These are phyloP conservation scores for Datnioides undecimradiatus DNA, from an alignment of 2,113 vertebrate species.

Conservation along the genomic window DNA sequence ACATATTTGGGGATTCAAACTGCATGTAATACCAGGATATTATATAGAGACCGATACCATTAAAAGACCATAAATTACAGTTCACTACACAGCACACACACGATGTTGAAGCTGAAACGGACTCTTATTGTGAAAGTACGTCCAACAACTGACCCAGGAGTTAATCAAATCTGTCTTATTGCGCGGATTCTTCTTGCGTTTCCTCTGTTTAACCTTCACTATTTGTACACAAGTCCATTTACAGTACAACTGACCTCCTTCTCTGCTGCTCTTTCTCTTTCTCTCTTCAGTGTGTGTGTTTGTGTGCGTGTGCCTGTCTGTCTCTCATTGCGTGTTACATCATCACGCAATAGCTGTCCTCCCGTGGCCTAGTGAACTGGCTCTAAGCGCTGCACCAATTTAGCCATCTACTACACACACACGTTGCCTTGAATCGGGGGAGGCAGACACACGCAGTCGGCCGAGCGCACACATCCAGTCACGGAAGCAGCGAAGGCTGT, in stretches of 20 bases:
- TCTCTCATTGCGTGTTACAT: slow-evolving; percentile 80
- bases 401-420: slow-evolving; percentile 55
- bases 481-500: slow-evolving; percentile 56
- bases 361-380: slow-evolving; percentile 84
- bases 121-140: background rate
- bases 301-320: slow-evolving; percentile 4
- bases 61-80: background rate
- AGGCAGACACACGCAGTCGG: slow-evolving; percentile 56
- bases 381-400: slow-evolving; percentile 74
- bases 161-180: background rate
- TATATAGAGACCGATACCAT: background rate
- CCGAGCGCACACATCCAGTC: slow-evolving; percentile 60
- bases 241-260: slow-evolving; percentile 59
- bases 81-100: background rate
- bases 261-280: slow-evolving; percentile 24
- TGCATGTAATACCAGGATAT: background rate
- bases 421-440: slow-evolving; percentile 64
- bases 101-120: background rate
- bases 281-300: background rate
- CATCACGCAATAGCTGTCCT: slow-evolving; percentile 83
- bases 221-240: slow-evolving; percentile 61
- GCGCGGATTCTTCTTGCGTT: background rate
- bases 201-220: slow-evolving; percentile 20
- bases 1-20: background rate
- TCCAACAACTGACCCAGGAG: too few species aligned